Evolutionary conservation across 2,888 invertebrate genomes (phyloP).

Genomic region (Chalcosyrphus nemorum): DNA sequence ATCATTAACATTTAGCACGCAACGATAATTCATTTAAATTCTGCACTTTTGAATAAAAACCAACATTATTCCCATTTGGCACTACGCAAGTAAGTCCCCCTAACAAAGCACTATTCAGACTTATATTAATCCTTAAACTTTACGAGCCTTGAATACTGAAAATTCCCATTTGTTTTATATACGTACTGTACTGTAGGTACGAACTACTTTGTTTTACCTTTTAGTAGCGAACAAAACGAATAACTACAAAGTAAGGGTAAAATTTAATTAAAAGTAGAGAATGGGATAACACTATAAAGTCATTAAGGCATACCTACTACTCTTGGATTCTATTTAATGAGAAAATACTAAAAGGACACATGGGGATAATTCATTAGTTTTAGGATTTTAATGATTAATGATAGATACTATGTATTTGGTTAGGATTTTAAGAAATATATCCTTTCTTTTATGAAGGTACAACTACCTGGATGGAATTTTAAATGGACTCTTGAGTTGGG

Average conservation of each 20-base stretch:
- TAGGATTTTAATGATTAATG: conserved; percentile 39
- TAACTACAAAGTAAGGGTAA: conserved; percentile 9
- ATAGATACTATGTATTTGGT: conserved; percentile 7
- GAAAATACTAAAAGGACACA: conserved; percentile 13
- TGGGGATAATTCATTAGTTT: conserved; percentile 30
- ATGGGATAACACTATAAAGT: conserved; percentile 35
- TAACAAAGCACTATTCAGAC: neutral
- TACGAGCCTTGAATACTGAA: neutral
- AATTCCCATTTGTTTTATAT: neutral
- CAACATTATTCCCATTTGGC: neutral
- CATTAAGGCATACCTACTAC: conserved; percentile 5
- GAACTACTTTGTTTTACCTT: neutral
- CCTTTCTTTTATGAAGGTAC: neutral
- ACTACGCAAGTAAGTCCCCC: neutral
- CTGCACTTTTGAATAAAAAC: neutral
- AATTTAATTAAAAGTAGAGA: conserved; percentile 55
- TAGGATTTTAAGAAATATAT: neutral
- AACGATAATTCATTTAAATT: neutral
- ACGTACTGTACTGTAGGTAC: neutral
- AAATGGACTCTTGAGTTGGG: no score
- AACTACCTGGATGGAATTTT: neutral
- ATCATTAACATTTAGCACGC: neutral
- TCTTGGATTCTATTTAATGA: conserved; percentile 5
- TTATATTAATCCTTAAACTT: neutral
- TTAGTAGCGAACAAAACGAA: neutral